Evolutionary conservation across 2,113 vertebrate genomes (phyloP).

Genomic region (Leucoraja erinaceus): DNA sequence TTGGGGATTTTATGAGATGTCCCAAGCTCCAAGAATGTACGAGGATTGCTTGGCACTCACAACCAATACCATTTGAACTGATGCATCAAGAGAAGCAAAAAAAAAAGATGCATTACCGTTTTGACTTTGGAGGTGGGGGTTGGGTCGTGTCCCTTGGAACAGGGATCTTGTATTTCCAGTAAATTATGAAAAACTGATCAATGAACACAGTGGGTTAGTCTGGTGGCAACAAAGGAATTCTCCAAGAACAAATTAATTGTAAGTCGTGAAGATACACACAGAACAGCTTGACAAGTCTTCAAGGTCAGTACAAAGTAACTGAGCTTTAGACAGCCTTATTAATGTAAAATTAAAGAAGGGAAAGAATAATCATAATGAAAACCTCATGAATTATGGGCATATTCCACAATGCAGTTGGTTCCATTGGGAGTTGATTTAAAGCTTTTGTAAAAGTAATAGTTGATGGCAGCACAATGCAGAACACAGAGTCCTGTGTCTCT

Average conservation of each 20-base stretch:
- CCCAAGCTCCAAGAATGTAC: not conserved
- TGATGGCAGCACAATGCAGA: not conserved
- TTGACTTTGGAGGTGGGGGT: not conserved
- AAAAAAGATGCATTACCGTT: not conserved
- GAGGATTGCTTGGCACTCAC: not conserved
- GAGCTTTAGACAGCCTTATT: not conserved
- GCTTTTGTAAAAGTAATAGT: not conserved
- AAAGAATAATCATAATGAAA: not conserved
- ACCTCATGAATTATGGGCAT: not conserved
- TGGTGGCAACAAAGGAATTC: not conserved
- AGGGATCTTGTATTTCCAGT: not conserved
- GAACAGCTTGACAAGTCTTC: not conserved
- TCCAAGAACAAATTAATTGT: not conserved
- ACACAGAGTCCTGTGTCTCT: not conserved
- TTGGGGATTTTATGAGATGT: not conserved
- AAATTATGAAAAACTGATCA: slow-evolving; percentile 11
- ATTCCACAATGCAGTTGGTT: not conserved
- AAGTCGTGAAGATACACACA: not conserved
- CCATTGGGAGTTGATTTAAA: slow-evolving; percentile 8
- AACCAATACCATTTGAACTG: not conserved
- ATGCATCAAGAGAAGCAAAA: not conserved
- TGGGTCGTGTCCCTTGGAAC: not conserved
- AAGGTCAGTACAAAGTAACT: not conserved
- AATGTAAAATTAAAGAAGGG: not conserved
- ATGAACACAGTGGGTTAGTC: not conserved